Evolutionary conservation across 1,140 invertebrate genomes (phyloP), one percentile per base, ranked within the genome.

Genomic region (Cylas formicarius): DNA sequence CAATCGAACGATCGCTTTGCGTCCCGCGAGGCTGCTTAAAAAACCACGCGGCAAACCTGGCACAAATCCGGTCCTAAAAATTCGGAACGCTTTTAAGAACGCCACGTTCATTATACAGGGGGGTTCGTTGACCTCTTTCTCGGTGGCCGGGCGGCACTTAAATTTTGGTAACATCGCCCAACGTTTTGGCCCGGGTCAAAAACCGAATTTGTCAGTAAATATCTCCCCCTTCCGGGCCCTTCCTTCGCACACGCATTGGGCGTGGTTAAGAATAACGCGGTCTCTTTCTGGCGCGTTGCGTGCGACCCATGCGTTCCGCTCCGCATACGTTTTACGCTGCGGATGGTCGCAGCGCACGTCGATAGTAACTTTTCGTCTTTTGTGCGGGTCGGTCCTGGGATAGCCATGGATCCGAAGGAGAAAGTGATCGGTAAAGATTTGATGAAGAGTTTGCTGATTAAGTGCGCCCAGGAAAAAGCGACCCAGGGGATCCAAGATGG

Each of bases 181-280:
- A 22, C 35, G 34, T 29, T 23, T 19, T 43, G 47, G 39, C 39
- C 32, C 32, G 55, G 62, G 61, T 65, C 62, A 62, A 63, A 60
- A 61, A 60, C 61, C 61, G 51, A 53, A 52, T 53, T 27, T n/a
- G 20, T 7, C 32, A 47, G 43, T 26, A 17, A 35, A 26, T 29
- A 45, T 39, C 43, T 36, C 19, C 42, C 46, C 44, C 45, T 48
- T 32, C 41, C 45, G 31, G 32, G 34, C 24, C 38, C 40, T 40
- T 52, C 55, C 48, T 49, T 43, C 48, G 53, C 56, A 57, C 56
- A 62, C 61, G 61, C 60, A 61, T 42, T 41, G 58, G 61, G 61
- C 56, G 61, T 56, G 50, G 60, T 52, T 41, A 34, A 27, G 31
- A 17, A 31, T 40, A 49, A 49, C 44, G 47, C 44, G 48, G 43